These are phyloP conservation scores for Rhagonycha fulva DNA, from an alignment of 2,888 invertebrate genomes.

Conservation along the genomic window DNA sequence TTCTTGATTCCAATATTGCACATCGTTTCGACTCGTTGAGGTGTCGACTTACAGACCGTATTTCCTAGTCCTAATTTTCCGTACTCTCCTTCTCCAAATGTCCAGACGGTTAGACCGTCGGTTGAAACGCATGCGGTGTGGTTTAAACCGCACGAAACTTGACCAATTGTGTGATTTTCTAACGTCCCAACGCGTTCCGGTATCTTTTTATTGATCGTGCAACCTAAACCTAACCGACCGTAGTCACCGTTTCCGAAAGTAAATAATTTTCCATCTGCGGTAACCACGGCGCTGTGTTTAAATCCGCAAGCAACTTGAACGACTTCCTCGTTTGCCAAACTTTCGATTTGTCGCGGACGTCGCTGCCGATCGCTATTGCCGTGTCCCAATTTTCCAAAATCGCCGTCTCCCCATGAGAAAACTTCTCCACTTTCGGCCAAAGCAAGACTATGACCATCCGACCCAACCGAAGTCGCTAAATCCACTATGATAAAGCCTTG, in stretches of 20 bases:
- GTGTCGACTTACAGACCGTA: conserved; percentile 55
- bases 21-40: conserved; percentile 60
- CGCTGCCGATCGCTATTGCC: conserved; percentile 67
- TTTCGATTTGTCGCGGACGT: conserved; percentile 65
- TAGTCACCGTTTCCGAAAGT: conserved; percentile 70
- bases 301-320: conserved; percentile 66
- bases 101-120: conserved; percentile 64
- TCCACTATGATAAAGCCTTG: conserved; percentile 69
- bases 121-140: conserved; percentile 65
- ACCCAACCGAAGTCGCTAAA: conserved; percentile 65
- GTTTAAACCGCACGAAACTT: conserved; percentile 66
- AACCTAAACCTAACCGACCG: conserved; percentile 63
- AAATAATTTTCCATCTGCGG: conserved; percentile 65
- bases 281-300: conserved; percentile 68
- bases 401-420: conserved; percentile 70
- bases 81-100: conserved; percentile 69
- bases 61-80: conserved; percentile 63
- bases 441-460: conserved; percentile 68
- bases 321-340: conserved; percentile 64
- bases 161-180: conserved; percentile 58
- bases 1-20: conserved; percentile 61
- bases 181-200: conserved; percentile 62
- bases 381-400: conserved; percentile 69
- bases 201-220: conserved; percentile 63
- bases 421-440: conserved; percentile 69